phyloP scores from a whole-genome alignment of 2,113 vertebrate genomes.

The Mionectes macconnelli region DNA sequence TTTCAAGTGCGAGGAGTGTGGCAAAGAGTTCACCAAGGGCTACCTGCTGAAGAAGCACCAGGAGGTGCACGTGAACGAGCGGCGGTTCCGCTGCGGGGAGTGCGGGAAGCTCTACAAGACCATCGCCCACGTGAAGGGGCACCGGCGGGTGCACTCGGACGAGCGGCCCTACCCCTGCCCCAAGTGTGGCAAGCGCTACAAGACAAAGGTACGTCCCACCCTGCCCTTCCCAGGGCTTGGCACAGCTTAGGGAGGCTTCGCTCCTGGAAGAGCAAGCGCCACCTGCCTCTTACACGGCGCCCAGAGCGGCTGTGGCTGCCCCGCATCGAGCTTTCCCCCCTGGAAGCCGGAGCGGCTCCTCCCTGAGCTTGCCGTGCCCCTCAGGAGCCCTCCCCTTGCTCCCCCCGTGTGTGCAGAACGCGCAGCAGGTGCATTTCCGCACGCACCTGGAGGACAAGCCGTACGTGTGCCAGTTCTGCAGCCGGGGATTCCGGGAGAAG shows the following conservation, averaged over 20 bases:
- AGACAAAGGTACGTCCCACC: constrained; percentile 85
- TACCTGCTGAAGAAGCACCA: constrained; percentile 96
- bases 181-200: constrained; percentile 92
- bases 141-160: constrained; percentile 92
- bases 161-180: constrained; percentile 89
- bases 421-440: constrained; percentile 93
- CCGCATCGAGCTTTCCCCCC: accelerated
- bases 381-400: not conserved
- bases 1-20: constrained; percentile 87
- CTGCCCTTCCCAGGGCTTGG: not conserved
- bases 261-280: not conserved
- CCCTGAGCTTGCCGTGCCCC: accelerated
- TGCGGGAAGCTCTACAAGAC: constrained; percentile 98
- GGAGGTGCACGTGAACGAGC: constrained; percentile 88
- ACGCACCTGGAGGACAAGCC: constrained; percentile 93
- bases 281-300: accelerated
- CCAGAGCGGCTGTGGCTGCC: not conserved
- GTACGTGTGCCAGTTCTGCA: constrained; percentile 88
- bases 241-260: not conserved
- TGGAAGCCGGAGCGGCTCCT: not conserved
- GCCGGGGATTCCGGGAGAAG: constrained; percentile 93
- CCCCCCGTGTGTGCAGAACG: constrained; percentile 78
- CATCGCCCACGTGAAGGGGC: constrained; percentile 92
- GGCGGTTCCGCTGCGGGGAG: constrained; percentile 94
- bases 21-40: constrained; percentile 93